These are phyloP conservation scores for Tenebrosternarchus preto DNA, from an alignment of 2,113 vertebrate species.

Conservation along the genomic window DNA sequence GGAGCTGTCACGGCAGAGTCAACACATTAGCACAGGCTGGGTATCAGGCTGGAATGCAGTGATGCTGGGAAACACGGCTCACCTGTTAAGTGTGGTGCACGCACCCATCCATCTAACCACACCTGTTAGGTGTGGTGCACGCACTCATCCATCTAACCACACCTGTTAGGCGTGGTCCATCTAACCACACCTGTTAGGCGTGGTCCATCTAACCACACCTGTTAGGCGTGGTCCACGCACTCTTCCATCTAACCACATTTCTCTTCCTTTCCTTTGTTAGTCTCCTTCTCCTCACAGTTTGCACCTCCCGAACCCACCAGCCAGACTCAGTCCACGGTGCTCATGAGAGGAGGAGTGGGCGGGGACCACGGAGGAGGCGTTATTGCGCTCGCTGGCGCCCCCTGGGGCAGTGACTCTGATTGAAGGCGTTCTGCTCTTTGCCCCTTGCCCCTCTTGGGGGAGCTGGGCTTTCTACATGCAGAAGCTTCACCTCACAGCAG, in stretches of 20 bases:
- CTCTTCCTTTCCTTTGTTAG: background rate
- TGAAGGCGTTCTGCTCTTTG: no score
- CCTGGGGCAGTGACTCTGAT: no score
- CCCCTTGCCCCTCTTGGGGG: no score
- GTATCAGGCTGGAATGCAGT: conserved; percentile 44
- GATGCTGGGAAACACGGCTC: conserved; percentile 9
- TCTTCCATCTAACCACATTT: conserved; percentile 18
- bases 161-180: no score
- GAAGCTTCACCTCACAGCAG: no score
- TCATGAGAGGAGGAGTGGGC: no score
- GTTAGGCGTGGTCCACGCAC: no score
- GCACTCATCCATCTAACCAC: conserved; percentile 24
- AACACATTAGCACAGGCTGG: conserved; percentile 31
- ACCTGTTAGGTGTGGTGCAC: no score
- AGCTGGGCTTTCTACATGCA: no score
- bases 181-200: conserved; percentile 17
- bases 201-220: background rate
- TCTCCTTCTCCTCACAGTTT: conserved; percentile 28
- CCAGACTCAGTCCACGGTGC: no score
- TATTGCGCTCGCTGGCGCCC: no score
- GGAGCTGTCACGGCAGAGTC: conserved; percentile 36
- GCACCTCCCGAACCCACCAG: background rate
- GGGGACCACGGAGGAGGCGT: no score
- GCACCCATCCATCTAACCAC: background rate
- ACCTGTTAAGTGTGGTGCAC: conserved; percentile 19